These are phyloP conservation scores for Philotrypesis tridentata DNA, from an alignment of 1,140 invertebrate genomes.

Conservation along the genomic window DNA sequence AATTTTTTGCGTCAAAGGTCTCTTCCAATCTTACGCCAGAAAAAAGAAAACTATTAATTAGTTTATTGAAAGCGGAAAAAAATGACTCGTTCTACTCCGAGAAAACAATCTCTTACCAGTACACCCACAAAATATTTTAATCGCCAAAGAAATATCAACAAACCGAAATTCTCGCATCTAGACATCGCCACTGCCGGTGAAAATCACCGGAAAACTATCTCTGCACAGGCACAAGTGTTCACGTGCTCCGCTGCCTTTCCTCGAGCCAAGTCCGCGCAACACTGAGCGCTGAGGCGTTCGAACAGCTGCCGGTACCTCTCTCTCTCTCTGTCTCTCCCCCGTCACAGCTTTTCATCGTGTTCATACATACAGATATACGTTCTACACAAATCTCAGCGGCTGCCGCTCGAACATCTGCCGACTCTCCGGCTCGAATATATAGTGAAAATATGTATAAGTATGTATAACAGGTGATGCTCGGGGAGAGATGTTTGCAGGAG, in stretches of 20 bases:
- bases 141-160: neutral
- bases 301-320: constrained; percentile 15
- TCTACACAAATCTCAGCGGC: neutral
- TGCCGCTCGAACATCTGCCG: constrained; percentile 20
- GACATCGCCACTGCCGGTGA: neutral
- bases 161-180: neutral
- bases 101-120: too few species aligned
- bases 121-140: too few species aligned
- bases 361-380: too few species aligned
- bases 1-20: too few species aligned
- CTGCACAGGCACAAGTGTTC: neutral
- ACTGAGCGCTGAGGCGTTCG: neutral
- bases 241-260: neutral
- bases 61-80: too few species aligned
- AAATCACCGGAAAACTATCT: neutral
- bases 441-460: neutral
- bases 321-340: neutral
- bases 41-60: too few species aligned
- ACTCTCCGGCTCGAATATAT: neutral
- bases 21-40: too few species aligned
- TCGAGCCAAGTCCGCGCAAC: neutral
- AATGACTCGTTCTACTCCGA: too few species aligned
- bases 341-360: too few species aligned
- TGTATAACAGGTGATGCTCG: neutral
- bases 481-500: too few species aligned